Evolutionary conservation across 2,113 vertebrate genomes (phyloP), one percentile per base, ranked within the genome.

Genomic region (Dendrocopos noguchii): DNA sequence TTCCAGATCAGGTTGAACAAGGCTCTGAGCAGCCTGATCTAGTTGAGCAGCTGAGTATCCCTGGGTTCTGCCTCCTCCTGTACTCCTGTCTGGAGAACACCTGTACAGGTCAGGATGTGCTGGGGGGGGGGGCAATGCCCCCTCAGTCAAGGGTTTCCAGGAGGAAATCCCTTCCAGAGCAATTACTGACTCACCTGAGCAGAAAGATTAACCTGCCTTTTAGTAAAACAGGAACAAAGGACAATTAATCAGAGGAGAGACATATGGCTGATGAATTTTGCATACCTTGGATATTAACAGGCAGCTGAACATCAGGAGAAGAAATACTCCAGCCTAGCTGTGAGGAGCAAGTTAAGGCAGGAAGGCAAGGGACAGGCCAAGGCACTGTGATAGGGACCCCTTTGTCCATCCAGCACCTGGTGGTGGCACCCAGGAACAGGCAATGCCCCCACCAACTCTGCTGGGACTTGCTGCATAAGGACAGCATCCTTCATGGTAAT

Each of bases 61-160:
- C 56, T 47, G 28, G 20, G 36, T 19, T 42, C 56, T 34, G 33
- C 0, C 0, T 31, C 10, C 36, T 27, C 3, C 6, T n/a, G 5
- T 29, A 39, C 14, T 56, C 8, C 29, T 28, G 5, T 9, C 15
- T 53, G 27, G 36, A 27, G 14, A 31, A 24, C 39, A 46, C 53
- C 50, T 71, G 57, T 15, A 12, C 27, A 33, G 42, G 5, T 80
- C 0, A 0, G 52, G 50, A 46, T 57, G 34, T 0, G 0, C 27
- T 57, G 34, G 27, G 29, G 33, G 34, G 27, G 29, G 33, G 52
- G 14, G 9, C 34, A 55, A 10, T 0, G 1, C 42, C 4, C 36
- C 17, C 52, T 87, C 39, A 16, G 33, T 24, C 1, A 6, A 81
- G 55, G 5, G 6, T 31, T 64, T 64, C 17, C 63, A 59, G 31